Conservation (phyloP, 2,888 invertebrate species). For the Lepetodrilus schrolli region DNA sequence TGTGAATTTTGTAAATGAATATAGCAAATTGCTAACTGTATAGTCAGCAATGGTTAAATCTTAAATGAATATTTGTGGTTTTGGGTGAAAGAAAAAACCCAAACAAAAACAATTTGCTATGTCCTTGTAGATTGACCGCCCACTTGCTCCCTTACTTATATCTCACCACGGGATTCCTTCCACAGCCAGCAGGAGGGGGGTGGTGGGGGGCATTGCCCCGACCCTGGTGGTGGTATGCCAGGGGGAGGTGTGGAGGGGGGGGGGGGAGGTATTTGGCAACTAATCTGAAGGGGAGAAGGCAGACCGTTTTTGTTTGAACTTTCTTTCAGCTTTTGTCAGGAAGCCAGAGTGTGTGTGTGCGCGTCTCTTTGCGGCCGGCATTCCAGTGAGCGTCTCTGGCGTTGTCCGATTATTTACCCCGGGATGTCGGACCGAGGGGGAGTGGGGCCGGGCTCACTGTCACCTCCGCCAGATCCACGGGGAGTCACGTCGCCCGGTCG, state of each 20-base stretch:
- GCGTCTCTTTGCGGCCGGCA: not conserved
- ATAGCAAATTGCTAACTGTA: too few species aligned
- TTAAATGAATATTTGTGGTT: too few species aligned
- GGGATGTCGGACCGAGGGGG: not conserved
- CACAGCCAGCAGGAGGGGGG: not conserved
- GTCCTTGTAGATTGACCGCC: too few species aligned
- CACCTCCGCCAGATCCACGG: not conserved
- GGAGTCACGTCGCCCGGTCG: slow-evolving; percentile 8
- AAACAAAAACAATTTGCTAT: too few species aligned
- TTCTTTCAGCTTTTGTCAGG: slow-evolving; percentile 25
- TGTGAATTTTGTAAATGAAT: too few species aligned
- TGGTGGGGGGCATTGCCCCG: not conserved
- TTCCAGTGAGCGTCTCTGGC: not conserved
- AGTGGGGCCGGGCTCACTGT: not conserved
- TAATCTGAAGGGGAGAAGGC: slow-evolving; percentile 24
- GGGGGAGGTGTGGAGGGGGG: too few species aligned
- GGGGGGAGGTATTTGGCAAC: slow-evolving; percentile 25
- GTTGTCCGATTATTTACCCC: slow-evolving; percentile 7
- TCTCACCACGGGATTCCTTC: too few species aligned
- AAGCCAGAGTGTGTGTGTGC: slow-evolving; percentile 20
- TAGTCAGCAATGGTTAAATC: too few species aligned
- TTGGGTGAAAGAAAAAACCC: too few species aligned
- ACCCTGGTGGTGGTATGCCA: slow-evolving; percentile 7
- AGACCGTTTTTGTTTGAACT: slow-evolving; percentile 24
- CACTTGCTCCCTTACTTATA: too few species aligned